These are phyloP conservation scores for Rhinolophus ferrumequinum DNA, from an alignment of 2,113 vertebrate species.

Conservation along the genomic window DNA sequence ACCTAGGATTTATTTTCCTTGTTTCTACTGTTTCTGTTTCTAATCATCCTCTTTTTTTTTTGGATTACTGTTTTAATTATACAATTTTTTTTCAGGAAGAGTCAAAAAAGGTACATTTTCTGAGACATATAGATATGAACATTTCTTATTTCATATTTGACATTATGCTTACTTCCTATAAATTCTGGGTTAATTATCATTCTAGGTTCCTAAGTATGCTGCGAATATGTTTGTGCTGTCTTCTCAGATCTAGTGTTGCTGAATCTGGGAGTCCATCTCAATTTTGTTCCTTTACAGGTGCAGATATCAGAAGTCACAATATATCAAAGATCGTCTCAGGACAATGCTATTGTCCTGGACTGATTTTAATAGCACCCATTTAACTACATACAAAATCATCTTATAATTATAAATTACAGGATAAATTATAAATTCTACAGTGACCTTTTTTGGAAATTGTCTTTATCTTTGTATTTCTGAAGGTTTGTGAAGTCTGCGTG, in stretches of 20 bases:
- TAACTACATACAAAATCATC: not conserved
- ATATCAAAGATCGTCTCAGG: rapidly evolving
- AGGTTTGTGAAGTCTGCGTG: not conserved
- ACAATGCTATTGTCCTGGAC: rapidly evolving
- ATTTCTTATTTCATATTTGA: not conserved
- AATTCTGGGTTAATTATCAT: not conserved
- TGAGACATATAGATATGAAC: not conserved
- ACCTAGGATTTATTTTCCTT: not conserved
- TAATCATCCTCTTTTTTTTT: not conserved
- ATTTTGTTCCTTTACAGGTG: not conserved
- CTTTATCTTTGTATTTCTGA: not conserved
- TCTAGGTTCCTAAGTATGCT: not conserved
- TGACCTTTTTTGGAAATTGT: not conserved
- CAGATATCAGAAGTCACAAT: not conserved
- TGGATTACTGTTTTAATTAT: not conserved
- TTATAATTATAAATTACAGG: no score
- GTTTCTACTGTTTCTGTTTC: not conserved
- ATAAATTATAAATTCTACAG: not conserved
- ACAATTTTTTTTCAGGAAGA: not conserved
- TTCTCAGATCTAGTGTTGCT: not conserved
- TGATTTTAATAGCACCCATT: not conserved
- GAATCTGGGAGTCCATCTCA: not conserved
- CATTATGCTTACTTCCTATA: not conserved
- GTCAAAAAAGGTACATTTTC: not conserved
- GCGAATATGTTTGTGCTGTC: not conserved